Base-by-base conservation (phyloP, 1,140 invertebrate species). In the Stegodyphus dumicola region DNA sequence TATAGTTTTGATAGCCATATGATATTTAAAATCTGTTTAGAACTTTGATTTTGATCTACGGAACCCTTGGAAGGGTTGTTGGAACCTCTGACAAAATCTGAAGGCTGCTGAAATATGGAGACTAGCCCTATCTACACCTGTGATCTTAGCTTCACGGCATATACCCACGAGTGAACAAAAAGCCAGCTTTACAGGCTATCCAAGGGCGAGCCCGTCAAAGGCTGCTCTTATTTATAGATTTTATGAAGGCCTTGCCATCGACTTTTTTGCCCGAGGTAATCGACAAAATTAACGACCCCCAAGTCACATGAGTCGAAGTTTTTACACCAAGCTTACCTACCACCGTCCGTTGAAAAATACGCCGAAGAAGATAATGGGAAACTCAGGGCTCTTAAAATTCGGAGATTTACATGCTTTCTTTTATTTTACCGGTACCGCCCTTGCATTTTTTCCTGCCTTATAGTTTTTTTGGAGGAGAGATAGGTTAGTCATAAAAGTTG, bases 381-480 rank as follows among this genome's bases (percentile, higher is more conserved):
- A 67, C 80, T 18, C 53, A 83, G 80, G 80, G 80, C 70, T 83
- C 80, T 70, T 83, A 83, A 83, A 83, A 75, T 83, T 83, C 65
- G 69, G 60, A 75, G 80, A 83, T 83, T 83, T 75, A 83, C 80
- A 83, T 80, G 66, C 53, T 15, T 60, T 70, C 71, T 74, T 74
- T 83, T 75, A 75, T 83, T 75, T 83, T 75, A 18, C 1, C 9
- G 15, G 56, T 60, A 3, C 33, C 33, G 33, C 33, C 33, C 33
- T 33, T 33, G 33, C 33, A 60, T 5, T 60, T 60, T 60, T 60
- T 60, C 15, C 15, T 60, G 9, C 56, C 15, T 11, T 11, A 60
- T 15, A 60, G 9, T 60, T 60, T 60, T 60, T 60, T 60, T 60
- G 15, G 33, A 33, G 33, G 9, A 5, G 15, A 60, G 56, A 60